Evolutionary conservation across 1,140 invertebrate species (phyloP), one percentile per base, ranked within the genome.

Genomic region (Pseudomyrmex flavicornis): DNA sequence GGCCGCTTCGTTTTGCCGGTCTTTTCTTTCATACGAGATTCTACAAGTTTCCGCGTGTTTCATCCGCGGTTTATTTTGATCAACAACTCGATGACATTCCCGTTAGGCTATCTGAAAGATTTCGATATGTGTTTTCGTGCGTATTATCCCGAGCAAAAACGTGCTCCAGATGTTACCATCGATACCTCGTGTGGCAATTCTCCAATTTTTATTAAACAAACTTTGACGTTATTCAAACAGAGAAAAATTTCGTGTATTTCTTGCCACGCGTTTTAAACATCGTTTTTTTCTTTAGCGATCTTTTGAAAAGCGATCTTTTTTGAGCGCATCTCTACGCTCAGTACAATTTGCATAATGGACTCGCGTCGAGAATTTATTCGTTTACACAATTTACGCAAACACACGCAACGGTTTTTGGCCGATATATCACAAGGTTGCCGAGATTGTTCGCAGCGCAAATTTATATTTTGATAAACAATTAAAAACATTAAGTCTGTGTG

Each of bases 291-390:
- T 80, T 70, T 22, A 59, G 20, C 65, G 12, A 50, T 15, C 66
- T 48, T 26, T 72, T 59, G 59, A 59, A 66, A 72, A 72, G 66
- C 54, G n/a, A 20, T 59, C 46, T 72, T 22, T 70, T 22, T 59
- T 20, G 69, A 22, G 15, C 59, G 46, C 54, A 80, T 70, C 48
- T 62, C 59, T 46, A 48, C 46, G 76, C 66, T 80, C 66, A 59
- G 48, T 80, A 80, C 50, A 59, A 72, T 80, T 80, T 80, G 76
- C 76, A 80, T 80, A 80, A 80, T 80, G 66, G 76, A 80, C 66
- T 48, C 59, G 58, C 22, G 46, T 22, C 68, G 56, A 61, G 54
- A 72, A 72, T 80, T 80, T 80, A 80, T 72, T 80, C 76, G n/a
- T 54, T 80, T 17, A 17, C 56, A 48, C 65, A 79, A 70, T 79